Percentiles rank a stretch among this genome's conserved stretches.
phyloP scores from a whole-genome alignment of 2,797 vertebrate genomes.

The Pterois miles region DNA sequence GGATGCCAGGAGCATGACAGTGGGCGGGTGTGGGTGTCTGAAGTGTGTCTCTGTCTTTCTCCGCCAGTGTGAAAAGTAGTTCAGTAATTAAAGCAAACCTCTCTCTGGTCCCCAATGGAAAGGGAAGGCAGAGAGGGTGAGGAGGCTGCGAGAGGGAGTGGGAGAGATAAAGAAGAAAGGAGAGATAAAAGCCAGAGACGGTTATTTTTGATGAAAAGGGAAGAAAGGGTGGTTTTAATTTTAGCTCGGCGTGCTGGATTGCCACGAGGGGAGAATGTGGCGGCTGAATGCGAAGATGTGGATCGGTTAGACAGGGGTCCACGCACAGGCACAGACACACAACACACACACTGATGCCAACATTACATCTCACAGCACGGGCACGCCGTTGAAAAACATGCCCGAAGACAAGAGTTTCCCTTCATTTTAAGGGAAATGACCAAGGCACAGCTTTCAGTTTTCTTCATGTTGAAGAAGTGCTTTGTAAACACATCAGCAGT shows the following conservation, averaged over 20 bases:
- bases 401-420: conserved; percentile 49
- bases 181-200: conserved; percentile 63
- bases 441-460: conserved; percentile 33
- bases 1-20: conserved; percentile 58
- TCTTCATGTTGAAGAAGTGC: conserved; percentile 18
- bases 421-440: conserved; percentile 41
- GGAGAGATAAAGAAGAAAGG: conserved; percentile 59
- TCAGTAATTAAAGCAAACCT: conserved; percentile 81
- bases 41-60: conserved; percentile 65
- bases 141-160: conserved; percentile 50
- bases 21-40: conserved; percentile 62
- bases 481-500: conserved; percentile 44
- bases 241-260: conserved; percentile 58
- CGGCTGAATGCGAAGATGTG: conserved; percentile 58
- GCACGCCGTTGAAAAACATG: conserved; percentile 12
- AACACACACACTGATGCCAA: conserved; percentile 1
- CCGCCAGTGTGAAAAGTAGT: conserved; percentile 69
- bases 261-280: conserved; percentile 53
- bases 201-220: conserved; percentile 67
- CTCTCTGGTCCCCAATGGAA: conserved; percentile 60
- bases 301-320: conserved; percentile 49
- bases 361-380: conserved; percentile 6
- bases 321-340: background rate
- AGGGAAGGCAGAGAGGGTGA: conserved; percentile 56
- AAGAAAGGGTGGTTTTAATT: conserved; percentile 68